A percentile compares a stretch with the other conserved stretches of the same genome.
These are phyloP conservation scores for Cotesia typhae DNA, from an alignment of 1,140 invertebrate species.

Conservation along the genomic window DNA sequence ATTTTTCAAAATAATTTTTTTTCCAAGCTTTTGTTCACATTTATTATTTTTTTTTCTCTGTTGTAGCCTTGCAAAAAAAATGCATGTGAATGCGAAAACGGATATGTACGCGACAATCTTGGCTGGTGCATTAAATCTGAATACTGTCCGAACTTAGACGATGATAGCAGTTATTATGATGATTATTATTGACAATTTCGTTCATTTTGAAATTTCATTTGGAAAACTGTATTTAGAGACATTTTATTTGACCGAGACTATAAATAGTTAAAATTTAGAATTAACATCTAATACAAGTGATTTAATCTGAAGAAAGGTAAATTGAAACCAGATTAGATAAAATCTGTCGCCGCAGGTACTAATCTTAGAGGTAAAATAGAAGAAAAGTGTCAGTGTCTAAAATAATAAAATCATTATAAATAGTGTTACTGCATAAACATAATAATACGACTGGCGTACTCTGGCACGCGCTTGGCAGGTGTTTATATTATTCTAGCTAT, in stretches of 20 bases:
- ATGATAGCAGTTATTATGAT: no score
- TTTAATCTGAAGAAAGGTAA: no score
- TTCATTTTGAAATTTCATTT: no score
- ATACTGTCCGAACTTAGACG: background rate
- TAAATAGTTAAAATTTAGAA: no score
- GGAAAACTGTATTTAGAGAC: no score
- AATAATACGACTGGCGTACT: constrained; percentile 44
- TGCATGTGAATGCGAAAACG: background rate
- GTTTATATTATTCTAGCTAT: constrained; percentile 35
- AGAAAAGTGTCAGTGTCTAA: background rate
- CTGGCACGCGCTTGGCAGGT: constrained; percentile 58
- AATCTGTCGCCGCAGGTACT: no score
- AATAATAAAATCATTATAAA: constrained; percentile 13
- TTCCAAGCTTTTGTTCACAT: background rate
- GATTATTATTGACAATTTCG: no score
- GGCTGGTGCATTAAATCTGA: background rate
- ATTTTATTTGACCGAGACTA: no score
- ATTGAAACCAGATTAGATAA: no score
- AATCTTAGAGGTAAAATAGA: background rate
- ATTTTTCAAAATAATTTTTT: background rate
- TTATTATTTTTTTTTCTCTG: background rate
- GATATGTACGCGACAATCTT: background rate
- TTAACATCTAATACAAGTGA: no score
- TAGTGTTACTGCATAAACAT: constrained; percentile 23
- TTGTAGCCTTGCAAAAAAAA: background rate